A percentile compares a stretch with the other conserved stretches of the same genome.
Conservation (phyloP, 2,888 invertebrate species). For the Melanargia galathea region DNA sequence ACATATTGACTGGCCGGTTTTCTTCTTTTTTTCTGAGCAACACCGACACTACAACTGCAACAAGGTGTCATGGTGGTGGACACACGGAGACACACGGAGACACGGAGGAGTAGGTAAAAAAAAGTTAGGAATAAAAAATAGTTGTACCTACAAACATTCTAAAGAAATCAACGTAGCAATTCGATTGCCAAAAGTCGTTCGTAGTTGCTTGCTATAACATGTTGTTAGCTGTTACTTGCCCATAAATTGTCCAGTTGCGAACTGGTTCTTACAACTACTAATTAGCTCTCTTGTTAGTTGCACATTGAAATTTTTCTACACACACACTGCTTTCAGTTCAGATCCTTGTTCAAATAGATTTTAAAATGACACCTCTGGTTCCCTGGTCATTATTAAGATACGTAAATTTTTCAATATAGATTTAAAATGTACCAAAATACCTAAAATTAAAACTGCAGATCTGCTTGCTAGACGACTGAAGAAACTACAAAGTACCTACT, state of each 20-base stretch:
- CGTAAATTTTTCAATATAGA: neutral
- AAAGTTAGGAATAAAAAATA: too few species aligned
- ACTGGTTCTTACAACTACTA: slow-evolving; percentile 49
- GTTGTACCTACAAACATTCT: neutral
- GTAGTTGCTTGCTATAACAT: slow-evolving; percentile 35
- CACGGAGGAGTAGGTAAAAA: too few species aligned
- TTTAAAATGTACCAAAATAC: neutral
- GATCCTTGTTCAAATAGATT: neutral
- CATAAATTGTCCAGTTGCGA: slow-evolving; percentile 42
- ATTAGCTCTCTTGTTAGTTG: slow-evolving; percentile 51
- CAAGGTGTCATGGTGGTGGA: too few species aligned
- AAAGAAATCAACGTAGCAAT: neutral
- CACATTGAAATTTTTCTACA: neutral
- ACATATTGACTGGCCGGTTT: too few species aligned
- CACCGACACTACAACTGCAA: too few species aligned
- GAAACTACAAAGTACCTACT: too few species aligned
- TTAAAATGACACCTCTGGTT: neutral
- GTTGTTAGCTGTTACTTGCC: slow-evolving; percentile 42
- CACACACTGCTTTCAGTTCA: neutral
- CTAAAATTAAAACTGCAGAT: neutral
- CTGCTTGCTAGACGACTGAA: too few species aligned
- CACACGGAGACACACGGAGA: too few species aligned
- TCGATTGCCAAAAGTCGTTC: neutral
- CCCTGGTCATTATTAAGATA: neutral
- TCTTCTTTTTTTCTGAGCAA: too few species aligned